Evolutionary conservation across 2,888 invertebrate genomes (phyloP), one percentile per base, ranked within the genome.

Genomic region (Exocentrus adspersus): DNA sequence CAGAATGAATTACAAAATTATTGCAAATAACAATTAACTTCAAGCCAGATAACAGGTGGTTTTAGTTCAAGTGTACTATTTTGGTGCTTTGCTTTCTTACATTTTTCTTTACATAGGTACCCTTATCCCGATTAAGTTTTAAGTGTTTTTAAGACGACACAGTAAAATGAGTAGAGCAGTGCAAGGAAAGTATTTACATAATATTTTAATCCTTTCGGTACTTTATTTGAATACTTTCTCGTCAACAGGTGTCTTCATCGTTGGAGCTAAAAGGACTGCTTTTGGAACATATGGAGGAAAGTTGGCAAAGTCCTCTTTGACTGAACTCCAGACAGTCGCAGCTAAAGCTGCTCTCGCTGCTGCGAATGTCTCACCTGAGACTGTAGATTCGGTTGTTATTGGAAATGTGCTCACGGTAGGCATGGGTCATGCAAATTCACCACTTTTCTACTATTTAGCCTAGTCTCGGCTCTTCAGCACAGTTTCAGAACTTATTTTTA

Each of bases 261-360:
- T 98, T 67, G 95, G 94, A 72, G 98, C 98, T 12, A 98, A 98
- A 84, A 90, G 98, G 68, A 98, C 98, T 0, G 93, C 98, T 2
- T 98, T 98, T 84, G 98, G 98, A 56, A 92, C 98, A 0, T 97
- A 92, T 83, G 98, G 98, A 2, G 94, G 94, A 0, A 88, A 89
- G 75, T 89, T 94, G 78, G 87, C 88, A 24, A 91, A 91, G 80
- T 90, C 89, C 6, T 87, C 87, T 37, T 88, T 90, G 17, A 89
- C 90, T 0, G 93, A 94, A 63, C 84, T 98, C 67, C 95, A 95
- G 81, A 92, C 92, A 14, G 83, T 90, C 9, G 94, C 95, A 0
- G 87, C 91, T 0, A 90, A 89, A 68, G 94, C 93, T 5, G 94
- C 94, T 0, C 82, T 96, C 3, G 86, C 89, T 65, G 87, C 92